Evolutionary conservation across 2,797 vertebrate genomes (phyloP), one percentile per base, ranked within the genome.

Genomic region (Lycodopsis pacificus): DNA sequence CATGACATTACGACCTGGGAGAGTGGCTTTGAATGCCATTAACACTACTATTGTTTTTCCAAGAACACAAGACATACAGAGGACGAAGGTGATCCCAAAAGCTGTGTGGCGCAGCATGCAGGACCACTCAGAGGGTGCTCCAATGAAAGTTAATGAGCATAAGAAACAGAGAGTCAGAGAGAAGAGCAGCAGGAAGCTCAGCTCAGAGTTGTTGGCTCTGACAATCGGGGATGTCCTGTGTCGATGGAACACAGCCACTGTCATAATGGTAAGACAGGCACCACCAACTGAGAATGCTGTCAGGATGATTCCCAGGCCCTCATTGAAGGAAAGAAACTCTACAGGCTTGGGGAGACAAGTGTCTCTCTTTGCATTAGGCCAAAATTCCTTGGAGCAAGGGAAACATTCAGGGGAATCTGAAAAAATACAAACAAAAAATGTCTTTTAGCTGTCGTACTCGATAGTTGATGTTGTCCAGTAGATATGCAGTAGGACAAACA

Each of bases 121-220:
- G 76, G 92, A 92, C 92, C 90, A 92, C 2, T 87, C 85, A 67
- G 92, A 89, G 51, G 93, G 93, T 5, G 34, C 76, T 38, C 92
- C 92, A 49, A 94, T 93, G 78, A 93, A 94, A 27, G 91, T 90
- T 61, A 94, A 54, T 62, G 93, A 91, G 76, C 94, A 94, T 51
- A 94, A 86, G 64, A 94, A 94, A 83, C 93, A 94, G 8, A 94
- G 70, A 80, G 89, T 79, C 51, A 95, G 69, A 22, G 93, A 93
- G 59, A 93, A 85, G 13, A 93, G 89, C 72, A 92, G 63, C 30
- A 94, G 86, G 71, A 94, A 94, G 59, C 92, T 94, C 72, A 94
- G 84, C 73, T 92, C 91, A 46, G 91, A 92, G 74, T 94, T 94
- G 78, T 94, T 94, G 56, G 93, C 93, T 6, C 62, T 69, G 1